Evolutionary conservation across 2,888 invertebrate genomes (phyloP), one percentile per base, ranked within the genome.

Genomic region (Leptarthrus brevirostris): DNA sequence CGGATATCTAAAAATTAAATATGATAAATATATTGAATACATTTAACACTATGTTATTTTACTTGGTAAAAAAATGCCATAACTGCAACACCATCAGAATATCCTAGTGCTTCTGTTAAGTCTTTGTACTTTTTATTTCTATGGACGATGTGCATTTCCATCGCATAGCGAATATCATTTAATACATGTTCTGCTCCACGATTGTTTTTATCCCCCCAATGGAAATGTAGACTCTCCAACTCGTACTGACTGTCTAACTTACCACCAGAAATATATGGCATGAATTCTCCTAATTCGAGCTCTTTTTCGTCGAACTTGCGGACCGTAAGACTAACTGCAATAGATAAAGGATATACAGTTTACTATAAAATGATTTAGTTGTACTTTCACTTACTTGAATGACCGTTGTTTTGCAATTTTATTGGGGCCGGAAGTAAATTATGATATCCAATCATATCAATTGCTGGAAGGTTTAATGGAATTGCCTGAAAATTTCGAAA

Each of bases 71-170:
- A 91, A 83, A 93, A 92, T n/a, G 91, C 93, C 36, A 95, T 86
- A 0, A 95, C 94, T 52, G 92, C 89, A 71, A 94, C 88, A 24
- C 95, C 95, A 83, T 95, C 94, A 1, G 88, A 86, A 80, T 93
- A 88, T 74, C 89, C 86, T 3, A 90, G 83, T 4, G 94, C 93
- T 79, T 90, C 89, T 1, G 22, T 10, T 0, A 74, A 6, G 26
- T 91, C 81, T n/a, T 44, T 16, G 81, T 94, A 94, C 79, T 89
- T 90, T 82, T 86, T 89, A 81, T 93, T 93, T 79, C 89, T 90
- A 81, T 93, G 93, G 74, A 94, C 91, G 80, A 94, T 89, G 81
- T 95, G 94, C 90, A 94, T 90, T 87, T 95, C 93, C 84, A 93
- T 87, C 0, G 93, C 92, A 78, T 90, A 90, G 78, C 92, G 89